These are phyloP conservation scores for Cyanoramphus novaezelandiae DNA, from an alignment of 2,113 vertebrate genomes.

Conservation along the genomic window DNA sequence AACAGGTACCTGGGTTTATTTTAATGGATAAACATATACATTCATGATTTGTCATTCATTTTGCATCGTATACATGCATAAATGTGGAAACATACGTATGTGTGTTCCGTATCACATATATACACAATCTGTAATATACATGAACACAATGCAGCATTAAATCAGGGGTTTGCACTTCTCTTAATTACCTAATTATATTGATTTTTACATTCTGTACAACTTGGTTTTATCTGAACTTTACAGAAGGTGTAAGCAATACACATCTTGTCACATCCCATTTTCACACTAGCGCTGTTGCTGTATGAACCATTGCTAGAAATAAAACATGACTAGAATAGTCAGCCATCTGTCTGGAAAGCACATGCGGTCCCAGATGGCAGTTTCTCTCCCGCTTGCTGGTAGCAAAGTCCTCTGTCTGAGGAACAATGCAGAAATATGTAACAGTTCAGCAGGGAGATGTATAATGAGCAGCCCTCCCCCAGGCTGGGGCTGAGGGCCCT, in stretches of 20 bases:
- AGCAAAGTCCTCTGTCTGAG: slow-evolving; percentile 70
- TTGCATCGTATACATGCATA: background rate
- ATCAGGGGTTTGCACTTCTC: background rate
- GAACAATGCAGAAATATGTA: slow-evolving; percentile 63
- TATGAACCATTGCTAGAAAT: slow-evolving; percentile 74
- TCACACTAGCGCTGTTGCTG: slow-evolving; percentile 66
- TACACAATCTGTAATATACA: background rate
- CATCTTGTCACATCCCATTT: slow-evolving; percentile 74
- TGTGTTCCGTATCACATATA: background rate
- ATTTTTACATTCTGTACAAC: slow-evolving; percentile 48
- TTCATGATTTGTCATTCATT: background rate
- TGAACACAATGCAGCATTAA: background rate
- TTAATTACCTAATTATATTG: slow-evolving; percentile 64
- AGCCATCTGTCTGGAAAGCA: slow-evolving; percentile 76
- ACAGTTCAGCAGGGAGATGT: slow-evolving; percentile 42
- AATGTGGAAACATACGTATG: background rate
- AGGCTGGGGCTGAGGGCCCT: background rate
- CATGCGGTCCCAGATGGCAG: slow-evolving; percentile 70
- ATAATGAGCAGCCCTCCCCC: background rate
- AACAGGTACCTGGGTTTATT: background rate
- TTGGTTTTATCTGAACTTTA: slow-evolving; percentile 70
- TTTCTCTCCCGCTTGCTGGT: slow-evolving; percentile 68
- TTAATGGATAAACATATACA: background rate
- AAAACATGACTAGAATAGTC: slow-evolving; percentile 67
- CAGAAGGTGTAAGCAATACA: slow-evolving; percentile 67